Base-by-base conservation (phyloP, 2,888 invertebrate species). In the Choristoneura rosaceana region DNA sequence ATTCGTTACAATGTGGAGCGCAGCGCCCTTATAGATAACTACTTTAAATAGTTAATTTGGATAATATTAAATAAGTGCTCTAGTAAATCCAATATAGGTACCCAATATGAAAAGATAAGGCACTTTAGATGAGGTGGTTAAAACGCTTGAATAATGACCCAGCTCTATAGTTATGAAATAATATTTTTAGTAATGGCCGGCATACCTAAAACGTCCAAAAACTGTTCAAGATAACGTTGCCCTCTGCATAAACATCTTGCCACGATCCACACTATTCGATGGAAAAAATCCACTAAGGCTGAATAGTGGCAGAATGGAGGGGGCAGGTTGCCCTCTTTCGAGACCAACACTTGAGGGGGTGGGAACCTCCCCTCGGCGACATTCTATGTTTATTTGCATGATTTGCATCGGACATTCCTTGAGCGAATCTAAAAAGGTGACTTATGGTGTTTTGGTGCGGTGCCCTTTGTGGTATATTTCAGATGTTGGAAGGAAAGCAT, bases 331-430 rank as follows among this genome's bases (percentile, higher is more conserved):
- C 85, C 89, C 87, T 85, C 87, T 87, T 88, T 88, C 84, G 86
- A 90, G 85, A 83, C 84, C 85, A 85, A 85, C 88, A 87, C 88
- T 90, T 87, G 89, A 85, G 81, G 82, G 82, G 81, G 87, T 25
- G 55, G 81, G 87, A 82, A 82, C 79, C 84, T 76, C 75, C 84
- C 84, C 75, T 84, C 75, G 73, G 69, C 68, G 62, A 69, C 59
- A 80, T 81, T 84, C 88, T 87, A 87, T 90, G 88, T 90, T 91
- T 90, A 91, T 93, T 92, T 92, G 90, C 90, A 90, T 91, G 84
- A 91, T 93, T 92, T 92, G 90, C 90, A 90, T 91, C 84, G 82
- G 85, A 88, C 88, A 87, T 84, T 83, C 84, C 82, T 85, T 80
- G 76, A 77, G 62, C 62, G 62, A 67, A 41, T 58, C 62, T 64